Base-by-base conservation (phyloP, 1,140 invertebrate genomes). In the Tetragnatha versicolor region DNA sequence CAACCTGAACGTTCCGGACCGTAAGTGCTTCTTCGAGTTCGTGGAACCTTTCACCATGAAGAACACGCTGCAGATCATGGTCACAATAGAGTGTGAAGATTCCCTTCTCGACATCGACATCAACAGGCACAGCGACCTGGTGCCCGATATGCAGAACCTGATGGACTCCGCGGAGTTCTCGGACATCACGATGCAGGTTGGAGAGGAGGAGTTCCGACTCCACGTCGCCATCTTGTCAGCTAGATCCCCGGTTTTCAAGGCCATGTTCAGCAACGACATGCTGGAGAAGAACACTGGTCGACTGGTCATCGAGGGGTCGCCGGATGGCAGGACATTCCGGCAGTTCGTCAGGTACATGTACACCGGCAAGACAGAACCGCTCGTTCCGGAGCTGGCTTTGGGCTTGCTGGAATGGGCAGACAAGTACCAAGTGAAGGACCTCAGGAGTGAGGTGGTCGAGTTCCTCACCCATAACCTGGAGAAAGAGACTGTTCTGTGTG, bases 221-320 rank as follows among this genome's bases (percentile, higher is more conserved):
- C 82, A 83, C 33, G 81, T 81, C 14, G 61, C 35, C 9, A 80
- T 83, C 14, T 66, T 83, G 42, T 80, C 82, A 5, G 60, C 60
- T 12, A 60, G 81, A 7, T 82, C 82, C 27, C 81, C 78, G 3
- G 82, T 83, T 7, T 83, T 83, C 42, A 45, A 49, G 25, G 81
- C 82, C 20, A 83, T 83, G 82, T 83, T 83, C 58, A 29, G 47
- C n/a, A 68, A 70, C 37, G 72, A 80, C 35, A 75, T 75, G 60
- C 14, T 25, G 22, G 60, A 63, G 35, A 42, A 25, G 10, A 3
- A 7, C 0, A 22, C 25, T 7, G 33, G 17, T 10, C 25, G 9
- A 14, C 4, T 63, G 3, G 6, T 6, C 10, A 42, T 63, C 1
- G 35, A 42, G 22, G 55, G 35, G 31, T 58, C n/a, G n/a, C n/a